phyloP scores from a whole-genome alignment of 2,797 vertebrate genomes.

The Amblyraja radiata region DNA sequence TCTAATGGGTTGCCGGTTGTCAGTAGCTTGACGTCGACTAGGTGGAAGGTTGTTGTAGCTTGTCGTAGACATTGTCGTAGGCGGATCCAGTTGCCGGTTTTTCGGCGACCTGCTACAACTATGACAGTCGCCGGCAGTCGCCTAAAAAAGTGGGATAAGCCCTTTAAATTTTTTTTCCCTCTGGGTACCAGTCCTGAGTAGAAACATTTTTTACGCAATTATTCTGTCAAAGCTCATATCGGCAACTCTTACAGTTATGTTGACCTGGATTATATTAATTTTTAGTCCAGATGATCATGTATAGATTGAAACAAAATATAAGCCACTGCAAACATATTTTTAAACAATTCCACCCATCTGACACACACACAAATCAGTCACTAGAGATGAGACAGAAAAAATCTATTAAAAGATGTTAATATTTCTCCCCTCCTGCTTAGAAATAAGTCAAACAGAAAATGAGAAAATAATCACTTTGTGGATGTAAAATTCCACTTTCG shows the following conservation, averaged over 20 bases:
- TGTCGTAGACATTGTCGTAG: too few relatives aligned
- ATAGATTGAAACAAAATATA: slow-evolving; percentile 16
- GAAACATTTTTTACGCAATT: neutral
- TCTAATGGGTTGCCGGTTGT: too few relatives aligned
- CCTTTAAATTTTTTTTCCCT: neutral
- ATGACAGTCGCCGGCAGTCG: too few relatives aligned
- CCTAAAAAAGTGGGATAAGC: too few relatives aligned
- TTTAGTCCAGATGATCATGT: slow-evolving; percentile 8
- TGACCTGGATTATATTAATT: neutral
- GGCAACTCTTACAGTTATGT: neutral
- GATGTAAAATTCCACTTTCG: slow-evolving; percentile 5
- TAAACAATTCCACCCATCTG: slow-evolving; percentile 40
- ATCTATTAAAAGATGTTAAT: slow-evolving; percentile 31
- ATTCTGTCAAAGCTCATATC: neutral
- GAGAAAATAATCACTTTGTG: slow-evolving; percentile 27
- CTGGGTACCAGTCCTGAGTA: neutral
- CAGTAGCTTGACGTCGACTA: too few relatives aligned
- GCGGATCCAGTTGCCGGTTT: too few relatives aligned
- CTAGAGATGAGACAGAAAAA: neutral
- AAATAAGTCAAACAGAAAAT: slow-evolving; percentile 36
- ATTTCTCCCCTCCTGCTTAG: slow-evolving; percentile 31
- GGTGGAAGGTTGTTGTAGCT: too few relatives aligned
- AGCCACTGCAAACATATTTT: slow-evolving; percentile 12
- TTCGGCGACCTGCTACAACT: too few relatives aligned
- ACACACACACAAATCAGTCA: slow-evolving; percentile 37